phyloP scores from a whole-genome alignment of 64 coral and sea anemone genomes.

The Montipora sp. region DNA sequence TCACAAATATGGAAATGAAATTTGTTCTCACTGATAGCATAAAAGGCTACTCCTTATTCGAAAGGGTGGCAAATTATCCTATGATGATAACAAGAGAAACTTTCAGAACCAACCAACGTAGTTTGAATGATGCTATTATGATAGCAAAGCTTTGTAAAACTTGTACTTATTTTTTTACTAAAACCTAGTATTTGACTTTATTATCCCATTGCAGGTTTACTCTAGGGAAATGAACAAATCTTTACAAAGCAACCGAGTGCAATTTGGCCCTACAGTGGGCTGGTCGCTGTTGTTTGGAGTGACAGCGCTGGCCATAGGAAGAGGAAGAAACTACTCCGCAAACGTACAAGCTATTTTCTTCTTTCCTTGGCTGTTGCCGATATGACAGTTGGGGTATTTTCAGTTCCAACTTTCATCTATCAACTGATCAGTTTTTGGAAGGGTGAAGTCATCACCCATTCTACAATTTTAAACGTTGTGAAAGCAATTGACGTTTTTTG shows the following conservation, averaged over 20 bases:
- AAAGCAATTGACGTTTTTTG: slow-evolving; percentile 70
- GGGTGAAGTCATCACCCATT: background rate
- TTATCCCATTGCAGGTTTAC: background rate
- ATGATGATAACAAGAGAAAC: too few relatives aligned
- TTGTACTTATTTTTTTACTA: background rate
- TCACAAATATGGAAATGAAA: too few relatives aligned
- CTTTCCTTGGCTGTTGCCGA: slow-evolving; percentile 58
- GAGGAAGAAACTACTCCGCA: slow-evolving; percentile 51
- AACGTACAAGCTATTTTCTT: slow-evolving; percentile 67
- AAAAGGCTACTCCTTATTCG: too few relatives aligned
- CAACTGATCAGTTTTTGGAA: slow-evolving; percentile 37
- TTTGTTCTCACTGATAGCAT: too few relatives aligned
- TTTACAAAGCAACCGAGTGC: background rate
- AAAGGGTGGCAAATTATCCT: too few relatives aligned
- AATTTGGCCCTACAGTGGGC: background rate
- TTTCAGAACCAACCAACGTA: too few relatives aligned
- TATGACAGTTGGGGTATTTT: slow-evolving; percentile 58
- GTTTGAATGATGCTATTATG: too few relatives aligned
- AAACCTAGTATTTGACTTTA: background rate
- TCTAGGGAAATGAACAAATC: background rate
- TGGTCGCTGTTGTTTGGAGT: slow-evolving; percentile 46
- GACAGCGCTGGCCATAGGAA: slow-evolving; percentile 22
- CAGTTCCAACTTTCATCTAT: slow-evolving; percentile 57
- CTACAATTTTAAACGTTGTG: slow-evolving; percentile 1
- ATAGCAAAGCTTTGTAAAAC: too few relatives aligned